Conservation (phyloP, 2,888 invertebrate genomes). For the Arrhopalites spinosus region DNA sequence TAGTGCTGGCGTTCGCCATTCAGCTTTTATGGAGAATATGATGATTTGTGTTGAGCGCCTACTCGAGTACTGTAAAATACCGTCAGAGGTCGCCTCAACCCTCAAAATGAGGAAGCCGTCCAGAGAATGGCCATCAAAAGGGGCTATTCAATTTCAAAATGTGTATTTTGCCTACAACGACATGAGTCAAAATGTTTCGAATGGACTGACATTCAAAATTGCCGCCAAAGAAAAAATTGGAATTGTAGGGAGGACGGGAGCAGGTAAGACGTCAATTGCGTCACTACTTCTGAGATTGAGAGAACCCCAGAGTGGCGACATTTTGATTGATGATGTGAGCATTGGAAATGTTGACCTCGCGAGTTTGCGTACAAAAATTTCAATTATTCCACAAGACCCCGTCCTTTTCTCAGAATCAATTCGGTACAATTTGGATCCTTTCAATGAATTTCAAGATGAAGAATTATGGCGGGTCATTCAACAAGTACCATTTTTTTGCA, state of each 20-base stretch:
- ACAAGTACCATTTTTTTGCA: conserved; percentile 63
- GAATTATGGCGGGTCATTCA: conserved; percentile 47
- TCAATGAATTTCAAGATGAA: conserved; percentile 40
- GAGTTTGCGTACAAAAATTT: conserved; percentile 50
- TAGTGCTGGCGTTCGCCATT: conserved; percentile 39
- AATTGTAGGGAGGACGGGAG: conserved; percentile 20
- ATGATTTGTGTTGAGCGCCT: conserved; percentile 62
- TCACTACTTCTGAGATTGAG: conserved; percentile 72
- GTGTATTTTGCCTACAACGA: not conserved
- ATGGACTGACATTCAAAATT: not conserved
- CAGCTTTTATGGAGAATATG: conserved; percentile 64
- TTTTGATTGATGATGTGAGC: conserved; percentile 59
- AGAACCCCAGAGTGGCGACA: conserved; percentile 70
- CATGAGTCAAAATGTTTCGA: not conserved
- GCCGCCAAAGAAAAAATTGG: conserved; percentile 32
- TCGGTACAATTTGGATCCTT: conserved; percentile 50
- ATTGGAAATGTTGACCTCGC: conserved; percentile 52
- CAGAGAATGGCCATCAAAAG: not conserved
- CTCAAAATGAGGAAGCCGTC: conserved; percentile 34
- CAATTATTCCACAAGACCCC: conserved; percentile 48
- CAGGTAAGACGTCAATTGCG: conserved; percentile 69
- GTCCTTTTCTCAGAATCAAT: conserved; percentile 42
- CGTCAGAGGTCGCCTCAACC: conserved; percentile 59
- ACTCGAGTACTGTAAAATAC: conserved; percentile 61
- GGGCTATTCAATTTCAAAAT: conserved; percentile 3